Evolutionary conservation across 1,140 invertebrate species (phyloP).

Genomic region (Musca domestica): DNA sequence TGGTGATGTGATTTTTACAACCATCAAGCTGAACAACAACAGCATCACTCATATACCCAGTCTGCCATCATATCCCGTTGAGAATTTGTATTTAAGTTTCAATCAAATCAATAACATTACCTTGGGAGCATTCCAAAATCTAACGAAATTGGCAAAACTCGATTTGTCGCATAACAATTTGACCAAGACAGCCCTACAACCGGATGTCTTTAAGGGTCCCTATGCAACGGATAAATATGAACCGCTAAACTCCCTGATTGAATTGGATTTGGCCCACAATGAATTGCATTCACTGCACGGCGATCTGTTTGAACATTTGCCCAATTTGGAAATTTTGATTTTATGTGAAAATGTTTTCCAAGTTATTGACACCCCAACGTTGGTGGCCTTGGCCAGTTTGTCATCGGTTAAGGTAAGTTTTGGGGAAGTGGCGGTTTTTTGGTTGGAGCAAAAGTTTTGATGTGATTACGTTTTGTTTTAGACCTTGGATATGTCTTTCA

Average conservation of each 20-base stretch:
- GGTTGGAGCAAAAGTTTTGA: neutral
- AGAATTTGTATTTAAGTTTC: slow-evolving; percentile 55
- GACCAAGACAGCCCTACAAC: slow-evolving; percentile 58
- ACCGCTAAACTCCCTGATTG: slow-evolving; percentile 61
- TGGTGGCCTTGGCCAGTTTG: slow-evolving; percentile 64
- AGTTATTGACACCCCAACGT: slow-evolving; percentile 61
- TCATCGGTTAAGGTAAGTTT: slow-evolving; percentile 61
- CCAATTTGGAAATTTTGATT: slow-evolving; percentile 63
- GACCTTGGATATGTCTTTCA: slow-evolving; percentile 67
- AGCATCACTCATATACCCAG: slow-evolving; percentile 35
- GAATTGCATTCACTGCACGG: slow-evolving; percentile 64
- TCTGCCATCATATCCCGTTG: slow-evolving; percentile 52
- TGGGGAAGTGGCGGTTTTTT: neutral
- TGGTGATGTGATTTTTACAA: slow-evolving; percentile 49
- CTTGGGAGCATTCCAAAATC: slow-evolving; percentile 61
- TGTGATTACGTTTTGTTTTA: slow-evolving; percentile 39
- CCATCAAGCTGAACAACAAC: slow-evolving; percentile 43
- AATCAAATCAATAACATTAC: slow-evolving; percentile 63
- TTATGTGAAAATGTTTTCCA: slow-evolving; percentile 67
- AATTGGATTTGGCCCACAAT: slow-evolving; percentile 66
- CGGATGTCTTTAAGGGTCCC: slow-evolving; percentile 66
- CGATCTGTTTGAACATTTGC: slow-evolving; percentile 71
- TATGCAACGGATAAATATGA: slow-evolving; percentile 60
- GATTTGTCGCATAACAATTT: slow-evolving; percentile 71
- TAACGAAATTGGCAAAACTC: slow-evolving; percentile 62